These are phyloP conservation scores for Nephrocerus scutellatus DNA, from an alignment of 2,888 invertebrate genomes.

Conservation along the genomic window DNA sequence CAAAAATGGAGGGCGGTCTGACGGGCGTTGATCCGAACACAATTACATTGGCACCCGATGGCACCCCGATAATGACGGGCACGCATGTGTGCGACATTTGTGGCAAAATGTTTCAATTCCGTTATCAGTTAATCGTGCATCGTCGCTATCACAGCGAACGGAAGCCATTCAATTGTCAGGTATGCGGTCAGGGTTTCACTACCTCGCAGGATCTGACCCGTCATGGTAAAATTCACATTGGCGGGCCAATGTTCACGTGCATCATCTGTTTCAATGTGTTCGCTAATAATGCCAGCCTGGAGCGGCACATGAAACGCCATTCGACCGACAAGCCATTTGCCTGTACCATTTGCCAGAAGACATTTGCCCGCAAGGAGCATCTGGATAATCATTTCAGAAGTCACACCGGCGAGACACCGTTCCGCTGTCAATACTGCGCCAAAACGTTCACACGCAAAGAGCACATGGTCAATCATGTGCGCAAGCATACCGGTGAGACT, in stretches of 20 bases:
- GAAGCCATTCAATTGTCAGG: conserved; percentile 74
- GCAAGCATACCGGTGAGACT: conserved; percentile 75
- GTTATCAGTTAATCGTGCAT: conserved; percentile 81
- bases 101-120: conserved; percentile 79
- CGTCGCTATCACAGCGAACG: conserved; percentile 78
- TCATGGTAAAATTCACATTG: conserved; percentile 79
- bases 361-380: conserved; percentile 80
- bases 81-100: conserved; percentile 75
- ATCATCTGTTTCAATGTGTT: conserved; percentile 68
- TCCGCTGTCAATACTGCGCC: conserved; percentile 76
- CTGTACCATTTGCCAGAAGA: conserved; percentile 78
- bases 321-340: conserved; percentile 79
- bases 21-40: conserved; percentile 49
- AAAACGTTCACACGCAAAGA: conserved; percentile 80
- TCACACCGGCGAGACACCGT: conserved; percentile 76
- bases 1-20: conserved; percentile 46
- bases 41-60: conserved; percentile 50
- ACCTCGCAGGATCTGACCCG: conserved; percentile 71
- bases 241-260: conserved; percentile 68
- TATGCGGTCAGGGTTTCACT: conserved; percentile 76
- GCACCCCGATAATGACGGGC: conserved; percentile 54
- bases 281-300: conserved; percentile 62
- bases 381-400: conserved; percentile 79
- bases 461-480: conserved; percentile 79
- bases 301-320: conserved; percentile 73